Evolutionary conservation across 1,140 invertebrate species (phyloP).

Genomic region (Planococcus citri): DNA sequence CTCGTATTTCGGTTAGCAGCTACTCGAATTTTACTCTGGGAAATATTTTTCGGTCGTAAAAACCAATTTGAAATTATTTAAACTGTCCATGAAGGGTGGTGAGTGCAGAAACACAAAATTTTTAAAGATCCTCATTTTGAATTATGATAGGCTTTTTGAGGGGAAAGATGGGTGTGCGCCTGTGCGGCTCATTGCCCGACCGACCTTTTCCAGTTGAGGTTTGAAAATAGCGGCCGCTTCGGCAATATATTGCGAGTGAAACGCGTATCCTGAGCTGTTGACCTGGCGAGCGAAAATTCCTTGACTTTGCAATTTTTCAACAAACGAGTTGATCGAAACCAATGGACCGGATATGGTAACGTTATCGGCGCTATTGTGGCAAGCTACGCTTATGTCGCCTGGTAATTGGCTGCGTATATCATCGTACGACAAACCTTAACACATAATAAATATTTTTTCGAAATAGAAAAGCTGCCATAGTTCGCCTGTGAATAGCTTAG

Average conservation of each 20-base stretch:
- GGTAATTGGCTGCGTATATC: conserved; percentile 47
- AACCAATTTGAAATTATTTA: too few relatives aligned
- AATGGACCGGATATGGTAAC: conserved; percentile 76
- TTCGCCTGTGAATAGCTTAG: too few relatives aligned
- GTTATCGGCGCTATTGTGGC: conserved; percentile 71
- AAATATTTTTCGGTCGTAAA: too few relatives aligned
- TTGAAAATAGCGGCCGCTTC: conserved; percentile 63
- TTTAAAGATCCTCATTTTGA: too few relatives aligned
- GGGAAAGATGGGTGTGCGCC: not conserved
- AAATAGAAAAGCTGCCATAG: not conserved
- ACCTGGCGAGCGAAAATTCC: conserved; percentile 73
- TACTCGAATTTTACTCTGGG: too few relatives aligned
- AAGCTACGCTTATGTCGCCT: conserved; percentile 60
- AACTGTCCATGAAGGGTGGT: too few relatives aligned
- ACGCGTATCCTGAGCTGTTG: conserved; percentile 68
- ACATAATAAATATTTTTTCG: not conserved
- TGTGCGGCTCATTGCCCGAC: too few relatives aligned
- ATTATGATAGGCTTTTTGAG: too few relatives aligned
- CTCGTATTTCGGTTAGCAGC: too few relatives aligned
- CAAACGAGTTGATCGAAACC: conserved; percentile 53
- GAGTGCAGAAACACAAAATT: too few relatives aligned
- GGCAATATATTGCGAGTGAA: conserved; percentile 42
- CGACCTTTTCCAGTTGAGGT: conserved; percentile 51
- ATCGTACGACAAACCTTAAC: conserved; percentile 33
- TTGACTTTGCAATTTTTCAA: conserved; percentile 51